Base-by-base conservation (phyloP, 2,888 invertebrate genomes). In the Melanotus villosus region DNA sequence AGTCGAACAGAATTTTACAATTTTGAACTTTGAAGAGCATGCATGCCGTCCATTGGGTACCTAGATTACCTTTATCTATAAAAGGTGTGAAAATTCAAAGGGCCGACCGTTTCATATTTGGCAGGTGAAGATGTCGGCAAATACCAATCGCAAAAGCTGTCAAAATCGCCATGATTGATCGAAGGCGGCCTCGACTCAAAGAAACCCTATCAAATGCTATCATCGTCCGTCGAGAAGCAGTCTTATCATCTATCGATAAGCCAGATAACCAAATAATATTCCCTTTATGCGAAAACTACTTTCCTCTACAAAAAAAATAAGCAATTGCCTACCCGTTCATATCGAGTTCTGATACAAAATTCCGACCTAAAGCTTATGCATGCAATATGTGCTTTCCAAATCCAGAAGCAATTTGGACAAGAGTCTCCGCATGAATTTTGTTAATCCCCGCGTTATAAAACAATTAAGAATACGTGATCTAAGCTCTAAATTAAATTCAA, bases 101-200 rank as follows among this genome's bases (percentile, higher is more conserved):
- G 65, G 54, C 56, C 67, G 74, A 67, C 71, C 65, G 69, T 70
- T 68, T 71, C 62, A 69, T 75, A 73, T 79, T 76, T 79, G 80
- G 80, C 82, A 82, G 82, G 81, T 81, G 81, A 82, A 80, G 79
- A 81, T 80, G 82, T 82, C 82, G 82, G 82, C 79, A 80, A 77
- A 77, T 71, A 74, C 78, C 80, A 80, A 82, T 81, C 77, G 78
- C 72, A 76, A 76, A 79, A 76, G 75, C 78, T 82, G 83, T 83
- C 83, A 82, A 72, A 73, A 70, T 72, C 57, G 68, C 71, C 67
- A 80, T 82, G 82, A 82, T 82, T 80, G 83, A 83, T 83, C 69
- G 79, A 76, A 79, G 80, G 78, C 80, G 80, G 80, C 76, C 47
- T 45, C 59, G 47, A 58, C 66, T 74, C 75, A 76, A 76, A 76